Evolutionary conservation across 2,797 vertebrate species (phyloP), one percentile per base, ranked within the genome.

Genomic region (Gallinago solitaria): DNA sequence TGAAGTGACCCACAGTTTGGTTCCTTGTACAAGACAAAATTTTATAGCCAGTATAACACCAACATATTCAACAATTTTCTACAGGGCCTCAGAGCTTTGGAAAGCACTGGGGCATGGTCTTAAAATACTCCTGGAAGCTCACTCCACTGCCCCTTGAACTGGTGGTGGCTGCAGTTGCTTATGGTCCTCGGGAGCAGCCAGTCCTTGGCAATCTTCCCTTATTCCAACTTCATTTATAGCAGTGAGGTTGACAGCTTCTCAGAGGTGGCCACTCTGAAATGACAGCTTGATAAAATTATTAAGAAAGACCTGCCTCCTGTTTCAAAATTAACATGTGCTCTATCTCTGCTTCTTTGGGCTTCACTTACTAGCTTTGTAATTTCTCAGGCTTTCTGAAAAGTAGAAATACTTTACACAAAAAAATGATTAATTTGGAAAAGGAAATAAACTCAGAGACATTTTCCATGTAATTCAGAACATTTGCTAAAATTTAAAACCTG

Each of bases 401-500:
- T 67, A 39, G 94, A 90, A 91, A 57, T 43, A 59, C 11, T 91
- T 96, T 8, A 25, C 48, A 23, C 9, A 68, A 78, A 81, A 43
- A 57, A 82, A 78, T 16, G 12, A 82, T 70, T 94, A 71, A 83
- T 79, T 83, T 87, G 45, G 53, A 69, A 93, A 93, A 93, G 47
- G 80, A 95, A 88, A 50, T 76, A 94, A 95, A 88, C 43, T 68
- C 60, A 27, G 87, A 94, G 68, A 92, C 43, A 70, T 96, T 95
- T 91, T 82, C 48, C 35, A 50, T 67, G 39, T 69, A 91, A 82
- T 95, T 95, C 83, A 93, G 78, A 85, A 78, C 69, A 74, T 89
- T 90, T 77, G 37, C 78, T 90, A 95, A 86, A 94, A 94, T 91
- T 76, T 84, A 89, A 92, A 93, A 65, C 50, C 61, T 95, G 63